phyloP scores from a whole-genome alignment of 2,888 invertebrate genomes.

The Apotomis betuletana region DNA sequence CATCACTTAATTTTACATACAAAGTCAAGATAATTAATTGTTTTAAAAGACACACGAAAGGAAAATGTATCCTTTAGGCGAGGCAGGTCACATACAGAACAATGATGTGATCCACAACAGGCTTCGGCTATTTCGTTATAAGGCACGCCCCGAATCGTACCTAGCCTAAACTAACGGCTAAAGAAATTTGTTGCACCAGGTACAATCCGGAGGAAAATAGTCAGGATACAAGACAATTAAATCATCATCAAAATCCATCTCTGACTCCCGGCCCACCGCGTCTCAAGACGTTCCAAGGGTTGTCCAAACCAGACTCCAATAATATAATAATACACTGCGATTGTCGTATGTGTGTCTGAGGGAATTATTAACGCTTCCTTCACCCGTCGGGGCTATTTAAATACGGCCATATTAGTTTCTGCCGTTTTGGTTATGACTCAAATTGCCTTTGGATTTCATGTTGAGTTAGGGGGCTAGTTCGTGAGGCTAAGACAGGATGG shows the following conservation, averaged over 20 bases:
- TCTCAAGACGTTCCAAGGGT: slow-evolving; percentile 73
- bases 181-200: too few relatives aligned
- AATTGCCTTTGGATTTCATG: slow-evolving; percentile 29
- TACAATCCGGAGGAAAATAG: too few relatives aligned
- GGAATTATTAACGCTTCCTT: slow-evolving; percentile 79
- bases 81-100: too few relatives aligned
- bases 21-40: too few relatives aligned
- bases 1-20: too few relatives aligned
- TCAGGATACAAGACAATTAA: not conserved
- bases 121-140: too few relatives aligned
- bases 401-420: slow-evolving; percentile 64
- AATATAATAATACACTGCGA: slow-evolving; percentile 77
- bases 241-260: slow-evolving; percentile 16
- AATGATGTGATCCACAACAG: too few relatives aligned
- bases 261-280: slow-evolving; percentile 59
- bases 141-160: too few relatives aligned
- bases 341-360: slow-evolving; percentile 80
- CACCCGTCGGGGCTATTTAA: slow-evolving; percentile 68
- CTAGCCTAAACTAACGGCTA: too few relatives aligned
- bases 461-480: slow-evolving; percentile 21
- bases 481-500: not conserved
- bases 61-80: too few relatives aligned
- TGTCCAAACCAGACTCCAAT: slow-evolving; percentile 75
- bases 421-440: slow-evolving; percentile 57
- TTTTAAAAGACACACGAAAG: too few relatives aligned